phyloP scores from a whole-genome alignment of 2,113 vertebrate species.

The Thomomys bottae region DNA sequence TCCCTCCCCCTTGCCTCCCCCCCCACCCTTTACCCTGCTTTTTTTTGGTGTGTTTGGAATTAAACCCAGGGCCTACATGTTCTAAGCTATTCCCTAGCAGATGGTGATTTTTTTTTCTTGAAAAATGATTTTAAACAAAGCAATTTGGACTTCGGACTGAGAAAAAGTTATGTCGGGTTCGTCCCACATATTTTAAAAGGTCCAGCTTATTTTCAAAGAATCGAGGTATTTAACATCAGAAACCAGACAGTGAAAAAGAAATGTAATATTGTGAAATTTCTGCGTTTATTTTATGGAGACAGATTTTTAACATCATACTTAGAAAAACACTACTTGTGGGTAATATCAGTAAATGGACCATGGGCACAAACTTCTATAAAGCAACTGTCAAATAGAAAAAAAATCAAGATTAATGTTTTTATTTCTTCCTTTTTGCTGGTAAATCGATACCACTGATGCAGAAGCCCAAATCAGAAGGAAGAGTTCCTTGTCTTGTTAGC shows the following conservation, averaged over 20 bases:
- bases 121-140: constrained; percentile 36
- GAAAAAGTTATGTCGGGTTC: constrained; percentile 28
- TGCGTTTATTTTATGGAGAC: constrained; percentile 50
- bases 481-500: constrained; percentile 38
- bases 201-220: constrained; percentile 65
- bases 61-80: background rate
- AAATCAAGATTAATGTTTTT: constrained; percentile 54
- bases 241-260: constrained; percentile 37
- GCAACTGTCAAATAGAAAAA: constrained; percentile 36
- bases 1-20: background rate
- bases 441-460: background rate
- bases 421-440: background rate
- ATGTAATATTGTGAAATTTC: constrained; percentile 57
- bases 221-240: constrained; percentile 50
- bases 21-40: too few species aligned
- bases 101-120: background rate
- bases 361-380: constrained; percentile 65
- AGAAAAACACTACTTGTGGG: constrained; percentile 53
- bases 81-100: background rate
- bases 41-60: too few species aligned
- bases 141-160: constrained; percentile 40
- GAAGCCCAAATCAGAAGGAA: constrained; percentile 35
- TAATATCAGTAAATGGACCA: constrained; percentile 37
- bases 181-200: constrained; percentile 25
- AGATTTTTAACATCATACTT: constrained; percentile 55